Evolutionary conservation across 2,888 invertebrate species (phyloP), one percentile per base, ranked within the genome.

Genomic region (Phengaris alcon): DNA sequence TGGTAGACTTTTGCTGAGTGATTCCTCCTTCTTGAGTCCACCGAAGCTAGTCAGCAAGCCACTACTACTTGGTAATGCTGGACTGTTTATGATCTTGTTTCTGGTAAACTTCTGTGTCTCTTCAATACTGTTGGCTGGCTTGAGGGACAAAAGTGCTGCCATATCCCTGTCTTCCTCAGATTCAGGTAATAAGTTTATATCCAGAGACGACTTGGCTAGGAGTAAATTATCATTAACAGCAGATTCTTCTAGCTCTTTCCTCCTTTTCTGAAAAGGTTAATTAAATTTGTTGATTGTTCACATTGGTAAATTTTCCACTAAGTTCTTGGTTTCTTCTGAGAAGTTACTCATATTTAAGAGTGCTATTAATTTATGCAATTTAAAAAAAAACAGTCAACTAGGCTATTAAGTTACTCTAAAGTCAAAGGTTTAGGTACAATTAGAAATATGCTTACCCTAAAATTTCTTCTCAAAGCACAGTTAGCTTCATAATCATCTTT

Each of bases 401-500:
- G 35, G 3, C 35, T 35, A 35, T 35, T 35, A 35, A 35, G 3
- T 35, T 35, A 35, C 35, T 35, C 35, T 35, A 35, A 35, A 35
- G 35, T 35, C 35, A 3, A 35, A 35, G 35, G 35, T 35, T 52
- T 52, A 10, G 52, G 12, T 12, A 10, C 52, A 52, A 6, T 10
- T 10, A 52, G 4, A 35, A 44, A 64, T 44, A 44, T 22, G 85
- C 93, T 88, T 93, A 98, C 98, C 86, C 99, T 95, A 89, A 99
- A 99, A 81, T 95, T 95, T 70, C 96, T 95, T 76, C 99, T 94
- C 46, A 99, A 91, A 68, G 95, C 95, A 83, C 96, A 97, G 90
- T 99, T 99, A 0, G 98, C 97, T 76, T 96, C 95, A 87, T 98
- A 99, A 87, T 97, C 97, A 91, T 99, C 99, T 82, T 96, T 96